phyloP scores from a whole-genome alignment of 2,113 vertebrate species.

The Dermatemys mawii region DNA sequence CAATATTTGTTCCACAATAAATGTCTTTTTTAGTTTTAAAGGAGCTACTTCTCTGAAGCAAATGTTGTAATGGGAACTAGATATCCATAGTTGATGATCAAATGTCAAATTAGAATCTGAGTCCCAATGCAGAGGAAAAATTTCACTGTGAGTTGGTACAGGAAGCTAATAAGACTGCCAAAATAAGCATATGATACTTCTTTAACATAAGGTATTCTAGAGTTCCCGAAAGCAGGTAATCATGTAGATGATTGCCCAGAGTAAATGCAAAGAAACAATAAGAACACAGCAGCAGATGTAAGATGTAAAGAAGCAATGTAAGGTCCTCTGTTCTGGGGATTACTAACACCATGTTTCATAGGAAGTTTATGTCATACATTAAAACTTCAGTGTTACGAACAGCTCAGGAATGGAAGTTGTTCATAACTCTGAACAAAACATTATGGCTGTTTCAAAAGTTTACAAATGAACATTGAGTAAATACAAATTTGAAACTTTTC shows the following conservation, averaged over 20 bases:
- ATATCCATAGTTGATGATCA: background rate
- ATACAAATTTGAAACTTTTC: too few relatives aligned
- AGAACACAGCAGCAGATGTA: fast-evolving
- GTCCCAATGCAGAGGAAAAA: background rate
- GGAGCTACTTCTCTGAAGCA: background rate
- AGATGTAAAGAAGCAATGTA: background rate
- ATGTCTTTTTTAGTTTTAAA: background rate
- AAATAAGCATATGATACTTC: fast-evolving
- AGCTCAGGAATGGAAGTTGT: too few relatives aligned
- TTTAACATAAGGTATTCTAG: background rate
- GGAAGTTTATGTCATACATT: background rate
- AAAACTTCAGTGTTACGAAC: too few relatives aligned
- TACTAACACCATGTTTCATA: background rate
- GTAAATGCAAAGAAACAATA: background rate
- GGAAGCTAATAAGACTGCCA: background rate
- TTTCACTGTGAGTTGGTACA: too few relatives aligned
- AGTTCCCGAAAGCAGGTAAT: background rate
- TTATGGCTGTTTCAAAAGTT: too few relatives aligned
- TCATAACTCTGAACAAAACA: too few relatives aligned
- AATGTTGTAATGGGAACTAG: background rate
- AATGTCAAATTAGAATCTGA: too few relatives aligned
- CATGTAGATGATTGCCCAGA: too few relatives aligned
- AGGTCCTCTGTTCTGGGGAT: background rate
- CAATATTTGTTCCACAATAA: background rate
- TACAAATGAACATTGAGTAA: too few relatives aligned